Percentiles rank a stretch among this genome's conserved stretches.
These are phyloP conservation scores for Drosophila tani DNA, from an alignment of 1,140 invertebrate genomes.

Conservation along the genomic window DNA sequence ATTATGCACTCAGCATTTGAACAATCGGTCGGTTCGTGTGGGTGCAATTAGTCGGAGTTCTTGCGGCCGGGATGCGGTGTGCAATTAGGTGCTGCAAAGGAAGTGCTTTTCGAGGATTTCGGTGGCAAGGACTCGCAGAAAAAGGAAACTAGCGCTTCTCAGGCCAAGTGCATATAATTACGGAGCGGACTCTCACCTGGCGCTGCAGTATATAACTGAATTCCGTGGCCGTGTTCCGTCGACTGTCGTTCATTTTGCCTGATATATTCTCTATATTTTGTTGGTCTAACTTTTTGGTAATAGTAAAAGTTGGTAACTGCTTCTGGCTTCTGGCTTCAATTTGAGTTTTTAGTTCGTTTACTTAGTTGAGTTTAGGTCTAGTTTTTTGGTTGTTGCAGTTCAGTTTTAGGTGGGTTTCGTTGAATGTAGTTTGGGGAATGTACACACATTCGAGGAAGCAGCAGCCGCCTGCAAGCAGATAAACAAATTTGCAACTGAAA, in stretches of 20 bases:
- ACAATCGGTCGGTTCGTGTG: constrained; percentile 33
- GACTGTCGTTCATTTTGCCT: constrained; percentile 80
- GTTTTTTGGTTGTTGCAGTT: constrained; percentile 31
- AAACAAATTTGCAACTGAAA: constrained; percentile 43
- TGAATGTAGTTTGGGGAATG: constrained; percentile 33
- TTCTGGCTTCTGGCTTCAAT: constrained; percentile 50
- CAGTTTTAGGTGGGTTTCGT: constrained; percentile 33
- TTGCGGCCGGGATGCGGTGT: constrained; percentile 57
- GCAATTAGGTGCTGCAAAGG: constrained; percentile 72
- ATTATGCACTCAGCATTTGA: constrained; percentile 31
- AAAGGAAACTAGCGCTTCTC: constrained; percentile 11
- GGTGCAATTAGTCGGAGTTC: constrained; percentile 61
- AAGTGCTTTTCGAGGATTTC: constrained; percentile 30
- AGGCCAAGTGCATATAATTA: constrained; percentile 52
- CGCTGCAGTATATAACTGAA: constrained; percentile 84
- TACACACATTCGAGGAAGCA: constrained; percentile 20
- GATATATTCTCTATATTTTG: constrained; percentile 1
- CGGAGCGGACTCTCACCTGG: constrained; percentile 67
- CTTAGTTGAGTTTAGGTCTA: constrained; percentile 35
- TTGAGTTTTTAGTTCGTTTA: constrained; percentile 44
- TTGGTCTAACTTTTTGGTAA: constrained; percentile 45
- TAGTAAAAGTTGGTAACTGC: constrained; percentile 58
- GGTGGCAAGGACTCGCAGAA: constrained; percentile 16
- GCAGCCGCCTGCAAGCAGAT: constrained; percentile 50
- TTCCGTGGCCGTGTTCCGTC: constrained; percentile 83